phyloP scores from a whole-genome alignment of 2,113 vertebrate species.

The Delphinus delphis region DNA sequence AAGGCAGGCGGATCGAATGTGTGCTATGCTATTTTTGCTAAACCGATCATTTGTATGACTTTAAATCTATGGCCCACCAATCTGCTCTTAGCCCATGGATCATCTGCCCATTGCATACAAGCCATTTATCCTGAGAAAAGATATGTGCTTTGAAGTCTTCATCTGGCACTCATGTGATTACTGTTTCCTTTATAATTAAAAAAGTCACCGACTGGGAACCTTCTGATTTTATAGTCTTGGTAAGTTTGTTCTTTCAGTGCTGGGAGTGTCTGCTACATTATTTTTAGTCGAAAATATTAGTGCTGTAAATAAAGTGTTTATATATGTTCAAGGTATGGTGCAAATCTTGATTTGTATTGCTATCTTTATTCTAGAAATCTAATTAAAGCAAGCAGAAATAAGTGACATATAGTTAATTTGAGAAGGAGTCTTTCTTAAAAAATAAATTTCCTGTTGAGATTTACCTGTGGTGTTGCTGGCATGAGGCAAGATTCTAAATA shows the following conservation, averaged over 20 bases:
- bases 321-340: not conserved
- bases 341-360: not conserved
- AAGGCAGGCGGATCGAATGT: not conserved
- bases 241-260: not conserved
- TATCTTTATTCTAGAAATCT: slow-evolving; percentile 49
- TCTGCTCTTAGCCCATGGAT: not conserved
- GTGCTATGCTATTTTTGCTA: not conserved
- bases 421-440: not conserved
- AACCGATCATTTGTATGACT: rapidly evolving
- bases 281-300: not conserved
- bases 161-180: not conserved
- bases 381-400: not conserved
- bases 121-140: not conserved
- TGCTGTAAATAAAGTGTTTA: not conserved
- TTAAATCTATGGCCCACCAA: not conserved
- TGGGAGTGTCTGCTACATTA: not conserved
- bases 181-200: not conserved
- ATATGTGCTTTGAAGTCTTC: not conserved
- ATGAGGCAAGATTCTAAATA: not conserved
- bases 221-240: not conserved
- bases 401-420: not conserved
- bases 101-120: no score
- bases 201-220: not conserved
- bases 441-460: not conserved
- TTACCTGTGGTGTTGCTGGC: slow-evolving; percentile 23